Evolutionary conservation across 1,140 invertebrate species (phyloP), one percentile per base, ranked within the genome.

Genomic region (Chrysomallon squamiferum): DNA sequence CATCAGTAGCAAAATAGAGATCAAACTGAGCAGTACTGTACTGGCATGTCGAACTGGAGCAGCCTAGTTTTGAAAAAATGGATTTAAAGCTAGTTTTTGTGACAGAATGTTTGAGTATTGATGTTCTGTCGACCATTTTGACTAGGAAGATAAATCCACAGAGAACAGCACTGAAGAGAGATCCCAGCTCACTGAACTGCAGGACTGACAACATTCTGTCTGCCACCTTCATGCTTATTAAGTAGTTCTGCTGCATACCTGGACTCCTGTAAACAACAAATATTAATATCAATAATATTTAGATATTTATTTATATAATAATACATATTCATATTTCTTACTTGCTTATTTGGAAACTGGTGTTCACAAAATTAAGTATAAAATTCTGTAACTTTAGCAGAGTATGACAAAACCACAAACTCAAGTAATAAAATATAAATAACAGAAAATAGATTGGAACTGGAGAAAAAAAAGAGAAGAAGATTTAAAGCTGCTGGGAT

Each of bases 261-360:
- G 33, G 30, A 38, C 67, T 60, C 47, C 67, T 69, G 57, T 32
- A 61, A 59, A 60, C 7, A 52, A 50, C 52, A 35, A 57, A 32
- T n/a, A n/a, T n/a, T n/a, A n/a, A n/a, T n/a, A n/a, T n/a, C n/a
- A n/a, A n/a, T n/a, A n/a, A n/a, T n/a, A n/a, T n/a, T n/a, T n/a
- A n/a, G n/a, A n/a, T n/a, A n/a, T n/a, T n/a, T n/a, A n/a, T n/a
- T n/a, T n/a, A n/a, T n/a, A n/a, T n/a, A n/a, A n/a, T n/a, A n/a
- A n/a, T n/a, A n/a, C n/a, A n/a, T n/a, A n/a, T n/a, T n/a, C n/a
- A n/a, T n/a, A n/a, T n/a, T n/a, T n/a, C n/a, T n/a, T n/a, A n/a
- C n/a, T n/a, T n/a, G n/a, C n/a, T n/a, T n/a, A n/a, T n/a, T n/a
- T n/a, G n/a, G n/a, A n/a, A n/a, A n/a, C n/a, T n/a, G n/a, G n/a